Conservation (phyloP, 2,888 invertebrate species). For the Stenolophus ochropezus region DNA sequence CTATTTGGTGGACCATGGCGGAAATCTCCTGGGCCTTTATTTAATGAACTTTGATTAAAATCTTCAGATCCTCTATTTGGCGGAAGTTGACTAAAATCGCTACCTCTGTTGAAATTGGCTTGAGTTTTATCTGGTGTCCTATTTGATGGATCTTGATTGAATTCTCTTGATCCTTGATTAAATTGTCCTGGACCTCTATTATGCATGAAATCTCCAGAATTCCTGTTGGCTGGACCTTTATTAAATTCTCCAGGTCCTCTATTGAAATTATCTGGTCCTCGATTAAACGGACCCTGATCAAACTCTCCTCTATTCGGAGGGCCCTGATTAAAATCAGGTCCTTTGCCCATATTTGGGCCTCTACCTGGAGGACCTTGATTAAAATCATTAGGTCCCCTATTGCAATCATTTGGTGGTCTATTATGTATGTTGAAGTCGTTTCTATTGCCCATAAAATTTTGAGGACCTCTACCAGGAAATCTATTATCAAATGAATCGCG, state of each 20-base stretch:
- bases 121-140: conserved; percentile 36
- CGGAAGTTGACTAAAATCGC: conserved; percentile 38
- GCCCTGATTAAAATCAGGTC: conserved; percentile 2
- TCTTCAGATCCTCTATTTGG: conserved; percentile 47
- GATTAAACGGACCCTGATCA: conserved; percentile 39
- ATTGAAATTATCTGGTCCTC: conserved; percentile 51
- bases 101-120: conserved; percentile 34
- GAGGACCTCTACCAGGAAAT: conserved; percentile 7
- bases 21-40: conserved; percentile 58
- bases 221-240: conserved; percentile 32
- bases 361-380: conserved; percentile 47
- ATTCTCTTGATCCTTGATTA: conserved; percentile 23
- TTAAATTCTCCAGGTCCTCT: conserved; percentile 15
- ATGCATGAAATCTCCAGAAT: conserved; percentile 47
- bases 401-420: conserved; percentile 42
- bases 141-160: conserved; percentile 36
- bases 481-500: conserved; percentile 50
- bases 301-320: conserved; percentile 52
- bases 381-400: conserved; percentile 51
- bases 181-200: conserved; percentile 12
- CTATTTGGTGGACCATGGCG: conserved; percentile 41
- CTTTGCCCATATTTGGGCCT: conserved; percentile 54
- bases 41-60: conserved; percentile 32
- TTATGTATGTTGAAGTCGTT: conserved; percentile 41
- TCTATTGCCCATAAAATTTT: conserved; percentile 47